These are phyloP conservation scores for Drosophila nigromelanica DNA, from an alignment of 1,140 invertebrate species.

Conservation along the genomic window DNA sequence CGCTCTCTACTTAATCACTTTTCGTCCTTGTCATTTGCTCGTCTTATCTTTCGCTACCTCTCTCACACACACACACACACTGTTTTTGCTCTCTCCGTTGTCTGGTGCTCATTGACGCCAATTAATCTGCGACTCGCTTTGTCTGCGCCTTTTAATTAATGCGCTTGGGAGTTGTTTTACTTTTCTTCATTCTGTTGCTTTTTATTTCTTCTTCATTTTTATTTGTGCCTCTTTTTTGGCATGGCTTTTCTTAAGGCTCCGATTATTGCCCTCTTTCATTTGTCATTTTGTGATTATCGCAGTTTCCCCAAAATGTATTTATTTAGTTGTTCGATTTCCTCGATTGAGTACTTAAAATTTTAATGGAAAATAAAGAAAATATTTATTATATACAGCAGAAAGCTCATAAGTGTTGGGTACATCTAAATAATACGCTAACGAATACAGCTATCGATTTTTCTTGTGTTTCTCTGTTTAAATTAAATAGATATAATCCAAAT, in stretches of 20 bases:
- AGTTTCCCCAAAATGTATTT: slow-evolving; percentile 24
- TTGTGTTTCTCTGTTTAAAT: no score
- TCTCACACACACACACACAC: slow-evolving; percentile 7
- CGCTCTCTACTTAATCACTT: slow-evolving; percentile 69
- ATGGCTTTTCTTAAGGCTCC: slow-evolving; percentile 8
- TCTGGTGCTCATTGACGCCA: slow-evolving; percentile 70
- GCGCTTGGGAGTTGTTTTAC: slow-evolving; percentile 63
- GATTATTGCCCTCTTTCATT: slow-evolving; percentile 35
- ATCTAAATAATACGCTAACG: not conserved
- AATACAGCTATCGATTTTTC: no score
- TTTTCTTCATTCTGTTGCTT: slow-evolving; percentile 37
- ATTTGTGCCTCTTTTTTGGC: slow-evolving; percentile 12
- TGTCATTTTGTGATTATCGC: slow-evolving; percentile 21
- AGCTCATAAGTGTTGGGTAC: not conserved
- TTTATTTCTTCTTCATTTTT: slow-evolving; percentile 24
- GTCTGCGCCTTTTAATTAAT: slow-evolving; percentile 81
- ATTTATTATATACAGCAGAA: not conserved
- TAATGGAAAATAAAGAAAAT: not conserved
- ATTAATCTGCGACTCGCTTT: slow-evolving; percentile 80
- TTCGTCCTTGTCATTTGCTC: slow-evolving; percentile 40
- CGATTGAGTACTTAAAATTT: not conserved
- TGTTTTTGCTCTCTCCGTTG: slow-evolving; percentile 26
- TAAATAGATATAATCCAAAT: no score
- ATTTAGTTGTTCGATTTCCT: slow-evolving; percentile 6
- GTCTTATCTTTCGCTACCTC: slow-evolving; percentile 32